Evolutionary conservation across 2,888 invertebrate species (phyloP), one percentile per base, ranked within the genome.

Genomic region (Achlya flavicornis): DNA sequence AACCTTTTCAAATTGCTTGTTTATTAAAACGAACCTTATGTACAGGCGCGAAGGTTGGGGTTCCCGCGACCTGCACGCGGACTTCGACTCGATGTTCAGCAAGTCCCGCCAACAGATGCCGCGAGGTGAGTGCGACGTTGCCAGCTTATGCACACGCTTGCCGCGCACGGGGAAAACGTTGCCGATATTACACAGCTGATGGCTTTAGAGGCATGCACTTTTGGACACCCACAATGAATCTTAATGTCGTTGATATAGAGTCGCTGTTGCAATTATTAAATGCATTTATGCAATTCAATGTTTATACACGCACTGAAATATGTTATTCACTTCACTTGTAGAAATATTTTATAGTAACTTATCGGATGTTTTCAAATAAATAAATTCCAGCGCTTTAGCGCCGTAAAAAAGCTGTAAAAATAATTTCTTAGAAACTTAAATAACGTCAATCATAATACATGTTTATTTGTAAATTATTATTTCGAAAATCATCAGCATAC

Each of bases 11-110:
- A 26, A 26, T 1, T 26, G 26, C 26, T 26, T 26, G 26, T 26
- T 26, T 26, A 26, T 26, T 26, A 26, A 26, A 26, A n/a, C n/a
- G n/a, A n/a, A n/a, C 8, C 11, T 61, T n/a, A 43, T 57, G 38
- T 61, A 19, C 86, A 93, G 94, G 76, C 93, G 94, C 77, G 94
- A 93, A 69, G 94, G 94, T 38, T 93, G 93, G 90, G 92, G 94
- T 57, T 96, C 96, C 71, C 95, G 96, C 77, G 96, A 97, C 84
- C 86, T 96, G 83, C 95, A 95, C 80, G 95, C 95, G 61, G 96
- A 97, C 82, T 96, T 96, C 90, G 96, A 96, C 81, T 96, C 96
- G 66, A 96, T 96, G 91, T 96, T 96, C 94, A 95, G 94, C 83
- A 94, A 93, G 85, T 76, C 86, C 65, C 91, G 92, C 76, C 84